These are phyloP conservation scores for Eulithis testata DNA, from an alignment of 2,888 invertebrate genomes.

Conservation along the genomic window DNA sequence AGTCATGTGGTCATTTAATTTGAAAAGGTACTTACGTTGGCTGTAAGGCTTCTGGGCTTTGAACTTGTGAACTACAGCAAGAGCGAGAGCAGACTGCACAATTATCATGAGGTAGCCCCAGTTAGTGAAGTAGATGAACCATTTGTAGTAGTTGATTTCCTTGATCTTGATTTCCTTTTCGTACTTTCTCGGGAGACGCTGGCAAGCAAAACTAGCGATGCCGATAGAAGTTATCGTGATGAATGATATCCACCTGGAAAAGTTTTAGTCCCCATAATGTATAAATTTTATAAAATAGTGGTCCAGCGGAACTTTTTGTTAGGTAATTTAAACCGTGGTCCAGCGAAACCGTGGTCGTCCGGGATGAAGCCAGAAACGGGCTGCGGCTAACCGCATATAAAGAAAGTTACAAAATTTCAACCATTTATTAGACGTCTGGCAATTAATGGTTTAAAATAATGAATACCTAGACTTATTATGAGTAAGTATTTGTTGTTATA, in stretches of 20 bases:
- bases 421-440: no score
- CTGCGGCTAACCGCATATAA: neutral
- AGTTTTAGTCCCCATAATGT: neutral
- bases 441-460: no score
- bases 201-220: constrained; percentile 74
- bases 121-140: constrained; percentile 90
- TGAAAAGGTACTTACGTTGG: constrained; percentile 11
- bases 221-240: constrained; percentile 75
- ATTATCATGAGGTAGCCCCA: constrained; percentile 87
- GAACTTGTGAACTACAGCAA: constrained; percentile 79
- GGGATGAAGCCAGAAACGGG: no score
- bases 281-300: no score
- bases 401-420: no score
- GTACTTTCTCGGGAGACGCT: constrained; percentile 67
- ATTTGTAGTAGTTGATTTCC: constrained; percentile 82
- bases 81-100: constrained; percentile 83
- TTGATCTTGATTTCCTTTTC: constrained; percentile 68
- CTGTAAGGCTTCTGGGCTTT: constrained; percentile 52
- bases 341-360: no score
- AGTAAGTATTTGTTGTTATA: no score
- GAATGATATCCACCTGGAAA: constrained; percentile 82
- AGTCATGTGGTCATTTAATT: neutral
- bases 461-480: no score
- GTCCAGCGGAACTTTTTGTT: no score
- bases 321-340: no score